A percentile compares a stretch with the other conserved stretches of the same genome.
Conservation (phyloP, 1,140 invertebrate species). For the Colletes gigas region DNA sequence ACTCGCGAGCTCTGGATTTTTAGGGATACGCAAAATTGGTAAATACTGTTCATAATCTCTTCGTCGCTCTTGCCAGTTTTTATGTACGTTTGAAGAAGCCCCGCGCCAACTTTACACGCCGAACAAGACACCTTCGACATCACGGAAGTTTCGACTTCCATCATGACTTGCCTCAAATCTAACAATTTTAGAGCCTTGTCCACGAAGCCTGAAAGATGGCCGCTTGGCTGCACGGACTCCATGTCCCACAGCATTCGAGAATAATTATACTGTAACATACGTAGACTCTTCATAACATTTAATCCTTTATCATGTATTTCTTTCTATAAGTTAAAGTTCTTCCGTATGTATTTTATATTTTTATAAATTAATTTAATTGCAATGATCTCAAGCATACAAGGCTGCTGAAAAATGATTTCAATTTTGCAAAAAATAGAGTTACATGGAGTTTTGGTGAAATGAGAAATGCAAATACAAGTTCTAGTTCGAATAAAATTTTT, state of each 20-base stretch:
- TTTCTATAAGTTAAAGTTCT: no score
- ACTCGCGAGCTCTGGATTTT: slow-evolving; percentile 92
- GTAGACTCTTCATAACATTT: no score
- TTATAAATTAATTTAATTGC: no score
- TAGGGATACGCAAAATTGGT: slow-evolving; percentile 91
- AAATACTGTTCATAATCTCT: slow-evolving; percentile 92
- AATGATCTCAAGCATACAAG: no score
- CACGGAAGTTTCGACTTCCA: slow-evolving; percentile 93
- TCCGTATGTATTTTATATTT: no score
- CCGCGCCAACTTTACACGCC: slow-evolving; percentile 93
- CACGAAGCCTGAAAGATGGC: slow-evolving; percentile 88
- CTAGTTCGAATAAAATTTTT: no score
- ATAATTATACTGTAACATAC: slow-evolving; percentile 76
- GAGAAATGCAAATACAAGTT: no score
- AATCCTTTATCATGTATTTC: no score
- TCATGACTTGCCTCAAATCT: slow-evolving; percentile 91
- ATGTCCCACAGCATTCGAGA: slow-evolving; percentile 87
- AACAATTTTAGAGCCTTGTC: slow-evolving; percentile 91
- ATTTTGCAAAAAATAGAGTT: no score
- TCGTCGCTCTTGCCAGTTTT: slow-evolving; percentile 89
- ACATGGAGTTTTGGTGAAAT: no score
- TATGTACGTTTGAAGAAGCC: slow-evolving; percentile 92
- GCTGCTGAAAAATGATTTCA: no score
- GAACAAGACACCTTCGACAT: slow-evolving; percentile 95
- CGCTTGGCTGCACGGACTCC: slow-evolving; percentile 83